Percentiles rank a stretch among this genome's conserved stretches.
Evolutionary conservation across 2,113 vertebrate genomes (phyloP).

Genomic region (Orthonyx spaldingii): DNA sequence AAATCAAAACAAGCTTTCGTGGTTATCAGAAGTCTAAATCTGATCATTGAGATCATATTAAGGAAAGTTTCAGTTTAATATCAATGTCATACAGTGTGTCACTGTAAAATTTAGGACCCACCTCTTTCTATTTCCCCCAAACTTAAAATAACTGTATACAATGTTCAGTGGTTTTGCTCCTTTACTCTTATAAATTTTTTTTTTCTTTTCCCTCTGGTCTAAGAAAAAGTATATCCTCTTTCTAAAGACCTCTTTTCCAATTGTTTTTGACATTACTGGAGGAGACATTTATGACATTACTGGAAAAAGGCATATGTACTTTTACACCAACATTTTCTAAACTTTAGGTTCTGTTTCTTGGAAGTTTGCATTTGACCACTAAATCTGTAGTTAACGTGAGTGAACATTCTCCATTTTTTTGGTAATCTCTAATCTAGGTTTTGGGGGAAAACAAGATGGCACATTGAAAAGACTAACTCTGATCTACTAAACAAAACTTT

Average conservation of each 20-base stretch:
- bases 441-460: background rate
- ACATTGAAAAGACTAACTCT: background rate
- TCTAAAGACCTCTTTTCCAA: background rate
- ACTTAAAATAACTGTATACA: background rate
- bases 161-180: background rate
- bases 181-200: background rate
- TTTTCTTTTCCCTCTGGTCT: background rate
- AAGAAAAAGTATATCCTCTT: background rate
- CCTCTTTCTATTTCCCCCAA: background rate
- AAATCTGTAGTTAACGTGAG: background rate
- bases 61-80: background rate
- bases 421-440: background rate
- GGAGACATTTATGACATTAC: background rate
- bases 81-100: background rate
- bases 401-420: background rate
- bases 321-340: background rate
- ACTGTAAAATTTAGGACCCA: background rate
- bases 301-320: background rate
- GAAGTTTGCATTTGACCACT: background rate
- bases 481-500: background rate
- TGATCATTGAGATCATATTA: background rate
- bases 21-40: background rate
- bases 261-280: background rate
- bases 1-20: background rate
- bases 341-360: background rate